phyloP scores from a whole-genome alignment of 1,140 invertebrate species.

The Conus ventricosus region DNA sequence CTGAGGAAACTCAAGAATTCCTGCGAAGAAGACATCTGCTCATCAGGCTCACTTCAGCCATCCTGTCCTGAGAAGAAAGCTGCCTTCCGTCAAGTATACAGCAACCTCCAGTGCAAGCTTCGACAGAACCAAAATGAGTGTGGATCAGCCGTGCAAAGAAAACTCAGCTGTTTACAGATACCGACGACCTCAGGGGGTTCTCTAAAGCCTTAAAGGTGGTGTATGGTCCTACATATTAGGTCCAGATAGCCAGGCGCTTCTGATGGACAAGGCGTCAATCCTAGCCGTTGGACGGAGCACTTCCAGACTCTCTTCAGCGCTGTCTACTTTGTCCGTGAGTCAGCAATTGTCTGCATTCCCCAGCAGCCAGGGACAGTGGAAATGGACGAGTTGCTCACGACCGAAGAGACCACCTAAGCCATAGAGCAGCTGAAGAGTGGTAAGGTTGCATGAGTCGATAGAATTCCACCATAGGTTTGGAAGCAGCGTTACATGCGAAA shows the following conservation, averaged over 20 bases:
- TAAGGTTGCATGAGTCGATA: not conserved
- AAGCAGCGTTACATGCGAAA: not conserved
- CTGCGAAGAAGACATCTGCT: not conserved
- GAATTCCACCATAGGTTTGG: conserved; percentile 23
- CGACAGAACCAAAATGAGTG: not conserved
- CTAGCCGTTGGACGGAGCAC: not conserved
- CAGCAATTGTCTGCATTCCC: not conserved
- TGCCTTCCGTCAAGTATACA: not conserved
- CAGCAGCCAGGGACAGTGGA: not conserved
- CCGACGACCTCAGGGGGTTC: not conserved
- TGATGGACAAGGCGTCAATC: not conserved
- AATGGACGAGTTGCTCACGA: not conserved
- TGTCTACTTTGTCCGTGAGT: not conserved
- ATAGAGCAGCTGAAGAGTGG: conserved; percentile 20
- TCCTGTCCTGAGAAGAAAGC: not conserved
- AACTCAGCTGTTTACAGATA: not conserved
- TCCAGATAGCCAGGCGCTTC: not conserved
- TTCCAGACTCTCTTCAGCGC: conserved; percentile 1
- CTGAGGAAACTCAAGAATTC: not conserved
- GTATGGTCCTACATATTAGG: not conserved
- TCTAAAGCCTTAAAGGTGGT: not conserved
- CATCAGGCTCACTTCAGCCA: not conserved
- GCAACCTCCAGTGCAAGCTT: not conserved
- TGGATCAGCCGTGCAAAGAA: not conserved
- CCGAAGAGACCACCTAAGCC: not conserved